phyloP scores from a whole-genome alignment of 2,888 invertebrate genomes.

The Portevinia maculata region DNA sequence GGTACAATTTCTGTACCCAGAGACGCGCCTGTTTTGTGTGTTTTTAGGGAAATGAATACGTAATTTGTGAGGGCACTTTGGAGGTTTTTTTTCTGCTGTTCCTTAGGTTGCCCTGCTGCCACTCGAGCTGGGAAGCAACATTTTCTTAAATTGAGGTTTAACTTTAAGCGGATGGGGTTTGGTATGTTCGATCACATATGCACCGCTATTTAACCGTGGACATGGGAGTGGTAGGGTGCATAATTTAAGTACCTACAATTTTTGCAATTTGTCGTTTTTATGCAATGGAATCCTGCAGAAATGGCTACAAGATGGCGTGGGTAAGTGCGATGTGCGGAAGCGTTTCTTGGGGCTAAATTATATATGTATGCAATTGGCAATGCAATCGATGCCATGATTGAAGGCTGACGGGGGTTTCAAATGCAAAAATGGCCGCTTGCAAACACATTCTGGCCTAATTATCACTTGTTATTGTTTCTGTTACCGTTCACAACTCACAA shows the following conservation, averaged over 20 bases:
- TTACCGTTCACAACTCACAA: too few species aligned
- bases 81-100: slow-evolving; percentile 30
- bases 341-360: too few species aligned
- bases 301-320: slow-evolving; percentile 18
- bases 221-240: slow-evolving; percentile 38
- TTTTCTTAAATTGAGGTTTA: slow-evolving; percentile 56
- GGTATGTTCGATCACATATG: slow-evolving; percentile 8
- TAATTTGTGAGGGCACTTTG: slow-evolving; percentile 66
- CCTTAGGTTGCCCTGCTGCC: slow-evolving; percentile 37
- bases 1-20: slow-evolving; percentile 61
- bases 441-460: too few species aligned
- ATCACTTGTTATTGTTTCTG: too few species aligned
- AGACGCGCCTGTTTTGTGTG: slow-evolving; percentile 25
- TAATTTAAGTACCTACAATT: slow-evolving; percentile 34
- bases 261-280: slow-evolving; percentile 21
- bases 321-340: not conserved
- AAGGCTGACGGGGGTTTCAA: too few species aligned
- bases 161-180: slow-evolving; percentile 33
- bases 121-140: slow-evolving; percentile 12
- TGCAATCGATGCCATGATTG: too few species aligned
- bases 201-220: not conserved
- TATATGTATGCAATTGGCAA: too few species aligned
- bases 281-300: slow-evolving; percentile 5
- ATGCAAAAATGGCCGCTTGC: too few species aligned
- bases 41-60: slow-evolving; percentile 68